Evolutionary conservation across 2,888 invertebrate genomes (phyloP), one percentile per base, ranked within the genome.

Genomic region (Pseudococcus viburni): DNA sequence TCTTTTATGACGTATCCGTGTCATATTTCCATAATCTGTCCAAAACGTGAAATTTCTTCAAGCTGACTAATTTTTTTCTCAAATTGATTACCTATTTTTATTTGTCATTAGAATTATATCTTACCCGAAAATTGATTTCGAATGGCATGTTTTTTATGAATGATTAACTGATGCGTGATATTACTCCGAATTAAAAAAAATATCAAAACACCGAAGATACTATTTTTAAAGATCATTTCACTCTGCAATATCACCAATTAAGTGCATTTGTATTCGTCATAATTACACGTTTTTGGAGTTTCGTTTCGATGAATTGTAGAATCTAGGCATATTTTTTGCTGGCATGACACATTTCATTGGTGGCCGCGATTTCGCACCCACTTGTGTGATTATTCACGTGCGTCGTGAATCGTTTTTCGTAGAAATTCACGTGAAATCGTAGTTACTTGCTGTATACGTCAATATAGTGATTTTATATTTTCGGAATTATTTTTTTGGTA

Each of bases 91-190:
- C 3, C 39, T 39, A 6, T 33, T 33, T 33, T 33, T 33, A 33
- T n/a, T 42, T 6, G 17, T 39, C 39, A 77, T 17, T 33, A 73
- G 39, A 77, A 15, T 39, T 39, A 77, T 42, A 17, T 33, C 73
- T 73, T 73, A 73, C 73, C 19, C 33, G 19, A 33, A 9, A 8
- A 42, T 5, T 12, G 1, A 8, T 83, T 12, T 33, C n/a, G 33
- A 42, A 46, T 42, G 39, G n/a, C 46, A 46, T 83, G 33, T 46
- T 83, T 83, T 17, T 83, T 39, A 46, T 46, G 46, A n/a, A 83
- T 46, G 19, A 83, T 42, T n/a, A 15, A 83, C 19, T 83, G 19
- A 22, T 9, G 46, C 26, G 42, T 46, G 46, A 19, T 46, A 11
- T 19, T 83, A 64, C 64, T 22, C n/a, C 9, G 80, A 46, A 42